phyloP scores from a whole-genome alignment of 2,113 vertebrate species.

The Phrynosoma blainvillii region DNA sequence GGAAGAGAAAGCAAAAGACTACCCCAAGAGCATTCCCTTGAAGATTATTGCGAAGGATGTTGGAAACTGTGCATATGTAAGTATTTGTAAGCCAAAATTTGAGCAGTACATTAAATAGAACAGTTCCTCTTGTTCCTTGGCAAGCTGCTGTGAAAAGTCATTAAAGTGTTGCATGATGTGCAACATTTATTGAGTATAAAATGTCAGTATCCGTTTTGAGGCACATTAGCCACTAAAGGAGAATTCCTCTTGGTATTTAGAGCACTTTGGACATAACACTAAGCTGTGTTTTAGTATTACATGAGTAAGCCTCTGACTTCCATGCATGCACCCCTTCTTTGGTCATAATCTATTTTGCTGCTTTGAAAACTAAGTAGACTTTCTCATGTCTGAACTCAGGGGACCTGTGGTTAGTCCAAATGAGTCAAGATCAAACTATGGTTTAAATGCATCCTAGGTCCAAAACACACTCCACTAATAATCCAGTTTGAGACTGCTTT shows the following conservation, averaged over 20 bases:
- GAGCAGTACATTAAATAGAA: neutral
- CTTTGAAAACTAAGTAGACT: neutral
- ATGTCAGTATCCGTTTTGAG: neutral
- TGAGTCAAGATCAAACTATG: too few relatives aligned
- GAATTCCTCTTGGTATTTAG: neutral
- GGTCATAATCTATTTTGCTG: neutral
- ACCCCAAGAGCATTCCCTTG: slow-evolving; percentile 91
- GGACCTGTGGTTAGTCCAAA: too few relatives aligned
- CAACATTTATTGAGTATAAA: neutral
- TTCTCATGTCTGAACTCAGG: neutral
- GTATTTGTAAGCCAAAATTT: slow-evolving; percentile 64
- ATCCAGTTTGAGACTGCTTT: too few relatives aligned
- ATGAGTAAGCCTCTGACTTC: neutral
- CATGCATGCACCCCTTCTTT: neutral
- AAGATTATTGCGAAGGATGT: slow-evolving; percentile 93
- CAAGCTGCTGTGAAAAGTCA: neutral
- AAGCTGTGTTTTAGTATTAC: neutral
- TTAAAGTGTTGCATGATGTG: neutral
- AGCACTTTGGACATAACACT: neutral
- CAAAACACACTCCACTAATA: too few relatives aligned
- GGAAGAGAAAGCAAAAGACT: slow-evolving; percentile 91
- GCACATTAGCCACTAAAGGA: neutral
- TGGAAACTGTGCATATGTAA: slow-evolving; percentile 91
- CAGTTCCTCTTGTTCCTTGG: neutral
- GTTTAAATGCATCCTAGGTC: too few relatives aligned